Conservation (phyloP, 92 coral and sea anemone genomes). For the Phenganax subtilis region DNA sequence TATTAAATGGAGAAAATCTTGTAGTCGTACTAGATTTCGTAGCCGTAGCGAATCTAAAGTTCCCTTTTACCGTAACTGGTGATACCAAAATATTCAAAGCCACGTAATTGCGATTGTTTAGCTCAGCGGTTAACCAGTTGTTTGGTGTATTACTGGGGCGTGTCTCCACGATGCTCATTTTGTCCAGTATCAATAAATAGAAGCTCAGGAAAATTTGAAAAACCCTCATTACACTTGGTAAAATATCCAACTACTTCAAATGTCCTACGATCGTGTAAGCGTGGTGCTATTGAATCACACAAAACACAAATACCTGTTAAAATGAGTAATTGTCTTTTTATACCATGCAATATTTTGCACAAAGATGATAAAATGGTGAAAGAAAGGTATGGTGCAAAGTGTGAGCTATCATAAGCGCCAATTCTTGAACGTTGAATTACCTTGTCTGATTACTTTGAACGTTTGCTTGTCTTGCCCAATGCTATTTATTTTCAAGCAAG, state of each 20-base stretch:
- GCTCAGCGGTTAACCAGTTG: conserved; percentile 28
- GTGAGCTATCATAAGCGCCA: not conserved
- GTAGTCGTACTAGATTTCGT: no score
- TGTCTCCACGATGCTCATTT: no score
- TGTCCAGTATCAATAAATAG: no score
- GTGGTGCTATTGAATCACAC: not conserved
- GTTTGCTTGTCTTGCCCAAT: conserved; percentile 21
- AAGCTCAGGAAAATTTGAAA: no score
- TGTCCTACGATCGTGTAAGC: not conserved
- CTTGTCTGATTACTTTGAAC: conserved; percentile 10
- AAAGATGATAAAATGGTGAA: no score
- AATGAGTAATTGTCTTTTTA: not conserved
- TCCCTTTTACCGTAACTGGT: conserved; percentile 25
- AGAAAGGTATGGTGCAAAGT: not conserved
- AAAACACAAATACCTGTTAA: not conserved
- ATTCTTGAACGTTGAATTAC: not conserved
- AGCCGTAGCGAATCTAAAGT: no score
- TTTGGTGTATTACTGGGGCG: not conserved
- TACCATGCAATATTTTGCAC: not conserved
- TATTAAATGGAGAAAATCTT: no score
- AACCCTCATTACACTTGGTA: no score
- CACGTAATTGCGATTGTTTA: conserved; percentile 22
- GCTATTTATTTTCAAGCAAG: conserved; percentile 5
- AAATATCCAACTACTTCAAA: conserved; percentile 22
- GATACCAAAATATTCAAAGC: conserved; percentile 31